phyloP scores from a whole-genome alignment of 2,113 vertebrate genomes.

The Zosterops borbonicus region DNA sequence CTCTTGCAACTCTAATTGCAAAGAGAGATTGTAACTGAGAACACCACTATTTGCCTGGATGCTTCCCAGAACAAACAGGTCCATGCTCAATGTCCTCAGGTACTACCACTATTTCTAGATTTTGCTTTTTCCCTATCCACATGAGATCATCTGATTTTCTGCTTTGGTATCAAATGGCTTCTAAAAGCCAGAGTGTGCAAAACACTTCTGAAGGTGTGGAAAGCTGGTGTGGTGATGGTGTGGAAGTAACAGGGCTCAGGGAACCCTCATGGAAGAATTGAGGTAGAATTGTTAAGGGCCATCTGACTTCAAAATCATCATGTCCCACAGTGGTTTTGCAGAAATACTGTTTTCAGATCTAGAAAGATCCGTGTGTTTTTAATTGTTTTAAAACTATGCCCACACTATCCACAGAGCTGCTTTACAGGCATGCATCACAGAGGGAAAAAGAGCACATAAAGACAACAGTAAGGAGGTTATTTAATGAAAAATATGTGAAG shows the following conservation, averaged over 20 bases:
- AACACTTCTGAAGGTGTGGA: background rate
- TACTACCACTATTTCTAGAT: background rate
- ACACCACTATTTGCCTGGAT: background rate
- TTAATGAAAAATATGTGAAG: background rate
- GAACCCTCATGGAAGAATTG: background rate
- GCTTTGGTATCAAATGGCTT: background rate
- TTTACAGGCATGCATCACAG: background rate
- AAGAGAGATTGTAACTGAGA: background rate
- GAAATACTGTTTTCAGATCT: background rate
- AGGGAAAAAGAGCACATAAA: background rate
- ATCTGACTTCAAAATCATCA: background rate
- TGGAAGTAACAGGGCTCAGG: background rate
- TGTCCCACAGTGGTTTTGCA: background rate
- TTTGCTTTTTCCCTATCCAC: background rate
- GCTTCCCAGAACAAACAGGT: fast-evolving
- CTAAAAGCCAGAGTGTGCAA: background rate
- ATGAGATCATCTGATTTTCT: background rate
- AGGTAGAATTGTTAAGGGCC: background rate
- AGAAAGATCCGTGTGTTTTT: background rate
- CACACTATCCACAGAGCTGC: background rate
- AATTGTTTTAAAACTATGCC: background rate
- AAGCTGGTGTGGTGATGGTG: background rate
- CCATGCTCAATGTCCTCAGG: background rate
- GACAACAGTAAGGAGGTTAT: background rate
- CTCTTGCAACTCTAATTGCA: background rate